phyloP scores from a whole-genome alignment of 2,797 vertebrate species.

The Pseudochromis fuscus region DNA sequence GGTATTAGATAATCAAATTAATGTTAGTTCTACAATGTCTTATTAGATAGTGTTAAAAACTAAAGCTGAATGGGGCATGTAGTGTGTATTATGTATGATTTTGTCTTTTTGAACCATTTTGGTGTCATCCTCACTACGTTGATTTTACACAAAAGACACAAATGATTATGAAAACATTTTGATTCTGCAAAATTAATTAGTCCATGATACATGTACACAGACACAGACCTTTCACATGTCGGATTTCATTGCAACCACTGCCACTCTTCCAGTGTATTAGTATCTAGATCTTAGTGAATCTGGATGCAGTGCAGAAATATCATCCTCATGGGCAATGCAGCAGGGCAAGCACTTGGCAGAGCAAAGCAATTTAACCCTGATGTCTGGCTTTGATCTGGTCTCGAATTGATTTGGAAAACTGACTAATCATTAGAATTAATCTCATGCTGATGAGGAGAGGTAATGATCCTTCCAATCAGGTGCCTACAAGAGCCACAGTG shows the following conservation, averaged over 20 bases:
- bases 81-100: neutral
- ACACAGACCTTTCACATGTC: neutral
- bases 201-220: neutral
- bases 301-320: neutral
- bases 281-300: neutral
- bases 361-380: neutral
- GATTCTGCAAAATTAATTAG: neutral
- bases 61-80: too few relatives aligned
- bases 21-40: too few relatives aligned
- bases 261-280: neutral
- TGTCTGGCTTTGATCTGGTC: neutral
- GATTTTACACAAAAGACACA: too few relatives aligned
- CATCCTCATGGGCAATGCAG: neutral
- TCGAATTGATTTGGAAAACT: conserved; percentile 9
- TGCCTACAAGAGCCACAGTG: conserved; percentile 20
- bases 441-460: conserved; percentile 32
- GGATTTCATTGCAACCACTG: neutral
- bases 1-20: too few relatives aligned
- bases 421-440: conserved; percentile 34
- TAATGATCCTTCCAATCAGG: conserved; percentile 38
- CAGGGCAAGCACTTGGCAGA: neutral
- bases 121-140: too few relatives aligned
- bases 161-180: too few relatives aligned
- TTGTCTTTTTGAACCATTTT: neutral
- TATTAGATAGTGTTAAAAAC: neutral